A percentile compares a stretch with the other conserved stretches of the same genome.
Evolutionary conservation across 2,113 vertebrate species (phyloP).

Genomic region (Perca fluviatilis): DNA sequence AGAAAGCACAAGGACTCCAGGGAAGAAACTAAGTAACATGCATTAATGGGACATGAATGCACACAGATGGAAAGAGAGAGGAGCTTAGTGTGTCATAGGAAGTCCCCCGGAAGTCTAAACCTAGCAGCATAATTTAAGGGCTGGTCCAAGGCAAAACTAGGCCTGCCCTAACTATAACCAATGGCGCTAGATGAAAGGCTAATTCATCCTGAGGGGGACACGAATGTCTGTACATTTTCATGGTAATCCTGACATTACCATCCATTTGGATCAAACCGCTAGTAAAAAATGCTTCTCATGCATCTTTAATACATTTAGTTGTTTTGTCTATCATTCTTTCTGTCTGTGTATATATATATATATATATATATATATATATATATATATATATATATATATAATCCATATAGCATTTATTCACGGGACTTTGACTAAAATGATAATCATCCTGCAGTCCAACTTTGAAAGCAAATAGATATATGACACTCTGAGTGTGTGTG

Average conservation of each 20-base stretch:
- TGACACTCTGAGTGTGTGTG: neutral
- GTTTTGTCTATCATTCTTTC: neutral
- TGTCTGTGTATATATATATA: too few relatives aligned
- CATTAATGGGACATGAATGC: too few relatives aligned
- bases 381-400: neutral
- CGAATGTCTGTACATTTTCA: neutral
- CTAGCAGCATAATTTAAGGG: too few relatives aligned
- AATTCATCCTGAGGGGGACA: too few relatives aligned
- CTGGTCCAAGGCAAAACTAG: too few relatives aligned
- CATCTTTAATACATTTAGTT: slow-evolving; percentile 1
- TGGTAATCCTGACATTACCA: neutral
- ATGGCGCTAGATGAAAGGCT: too few relatives aligned
- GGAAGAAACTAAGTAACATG: too few relatives aligned
- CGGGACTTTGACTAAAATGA: slow-evolving; percentile 2
- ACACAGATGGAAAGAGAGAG: too few relatives aligned
- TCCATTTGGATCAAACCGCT: neutral
- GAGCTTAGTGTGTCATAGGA: too few relatives aligned
- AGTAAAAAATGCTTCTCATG: neutral
- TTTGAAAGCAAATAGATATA: slow-evolving; percentile 10
- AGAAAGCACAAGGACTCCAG: too few relatives aligned
- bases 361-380: neutral
- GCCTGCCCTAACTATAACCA: too few relatives aligned
- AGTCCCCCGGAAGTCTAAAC: too few relatives aligned
- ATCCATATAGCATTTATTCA: neutral
- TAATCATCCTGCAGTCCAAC: neutral